Evolutionary conservation across 1,140 invertebrate genomes (phyloP), one percentile per base, ranked within the genome.

Genomic region (Pseudachorutes palmiensis): DNA sequence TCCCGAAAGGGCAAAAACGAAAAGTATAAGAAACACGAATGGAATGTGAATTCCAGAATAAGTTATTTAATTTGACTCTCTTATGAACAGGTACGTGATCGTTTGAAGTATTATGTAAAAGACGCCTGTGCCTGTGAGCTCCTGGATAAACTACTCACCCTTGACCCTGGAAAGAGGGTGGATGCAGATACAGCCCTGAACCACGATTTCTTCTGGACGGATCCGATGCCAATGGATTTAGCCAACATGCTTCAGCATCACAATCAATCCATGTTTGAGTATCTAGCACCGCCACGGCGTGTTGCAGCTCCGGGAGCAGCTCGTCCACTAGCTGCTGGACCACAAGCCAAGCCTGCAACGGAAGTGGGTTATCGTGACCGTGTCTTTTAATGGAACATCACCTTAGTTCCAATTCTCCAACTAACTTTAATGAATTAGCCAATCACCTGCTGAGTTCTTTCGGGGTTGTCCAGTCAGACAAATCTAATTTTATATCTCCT

Each of bases 131-230:
- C 92, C 0, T 89, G 97, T 75, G 94, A 98, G 78, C 81, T 99
- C 22, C 77, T 99, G 0, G 96, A 99, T 75, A 94, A 92, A 78
- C 79, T 99, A 3, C 77, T 99, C 5, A 88, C 89, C 24, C 79
- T 99, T 24, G 93, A 98, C 81, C 97, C 97, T 0, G 84, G 85
- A 0, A 94, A 95, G 78, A 81, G 97, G 71, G 87, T 87, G 32
- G 91, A 97, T 78, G 88, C 93, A 0, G 94, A 98, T 76, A 88
- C 88, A 1, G 95, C 95, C 0, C 77, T 99, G 1, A 96, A 97
- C 81, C 94, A 98, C 75, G 94, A 97, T 76, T 98, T 98, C 78
- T 99, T 98, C 78, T 98, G 94, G 92, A 92, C 87, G 1, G 94
- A 97, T 77, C 96, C 97, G 31, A 90, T 95, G 87, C 94, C 94